These are phyloP conservation scores for Apodemus agrarius DNA, from an alignment of 2,797 vertebrate species.

Conservation along the genomic window DNA sequence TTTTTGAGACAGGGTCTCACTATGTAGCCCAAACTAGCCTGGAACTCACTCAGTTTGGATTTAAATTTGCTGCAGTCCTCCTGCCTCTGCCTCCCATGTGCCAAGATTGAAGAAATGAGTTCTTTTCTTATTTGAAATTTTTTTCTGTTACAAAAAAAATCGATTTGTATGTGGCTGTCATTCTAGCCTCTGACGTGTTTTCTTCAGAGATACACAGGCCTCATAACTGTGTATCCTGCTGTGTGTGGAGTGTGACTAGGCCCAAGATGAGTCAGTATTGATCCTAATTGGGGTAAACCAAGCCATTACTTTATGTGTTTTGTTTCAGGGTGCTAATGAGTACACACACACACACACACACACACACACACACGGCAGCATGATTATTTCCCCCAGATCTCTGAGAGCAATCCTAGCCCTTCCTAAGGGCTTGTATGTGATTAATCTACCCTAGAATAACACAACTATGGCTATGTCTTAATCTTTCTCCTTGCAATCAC, in stretches of 20 bases:
- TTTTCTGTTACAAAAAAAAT: background rate
- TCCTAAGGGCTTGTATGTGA: background rate
- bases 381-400: background rate
- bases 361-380: background rate
- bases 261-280: background rate
- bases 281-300: background rate
- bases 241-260: background rate
- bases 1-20: background rate
- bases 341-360: background rate
- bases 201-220: background rate
- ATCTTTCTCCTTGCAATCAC: background rate
- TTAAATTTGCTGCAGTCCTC: background rate
- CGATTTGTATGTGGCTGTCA: constrained; percentile 6
- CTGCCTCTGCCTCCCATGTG: background rate
- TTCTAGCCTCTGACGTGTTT: constrained; percentile 17
- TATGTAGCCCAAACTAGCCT: background rate
- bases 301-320: background rate
- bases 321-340: background rate
- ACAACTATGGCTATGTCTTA: background rate
- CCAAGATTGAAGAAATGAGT: background rate
- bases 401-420: background rate
- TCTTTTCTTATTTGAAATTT: constrained; percentile 45
- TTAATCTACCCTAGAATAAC: background rate
- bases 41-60: background rate
- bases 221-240: background rate